A percentile compares a stretch with the other conserved stretches of the same genome.
Evolutionary conservation across 2,888 invertebrate genomes (phyloP).

Genomic region (Heliconius sara): DNA sequence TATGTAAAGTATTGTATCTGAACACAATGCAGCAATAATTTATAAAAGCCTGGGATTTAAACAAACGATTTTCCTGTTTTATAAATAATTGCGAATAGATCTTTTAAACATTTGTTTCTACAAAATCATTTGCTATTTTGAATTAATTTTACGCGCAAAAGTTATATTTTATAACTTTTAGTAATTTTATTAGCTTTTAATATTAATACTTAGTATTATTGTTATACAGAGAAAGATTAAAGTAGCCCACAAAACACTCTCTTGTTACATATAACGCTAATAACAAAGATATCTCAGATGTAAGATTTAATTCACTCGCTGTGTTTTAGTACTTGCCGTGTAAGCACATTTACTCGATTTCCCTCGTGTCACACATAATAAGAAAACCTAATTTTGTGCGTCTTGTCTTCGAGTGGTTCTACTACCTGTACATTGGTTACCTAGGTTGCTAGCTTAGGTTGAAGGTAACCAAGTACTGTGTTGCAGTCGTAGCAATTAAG

Average conservation of each 20-base stretch:
- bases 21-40: conserved; percentile 47
- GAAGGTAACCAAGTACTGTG: conserved; percentile 52
- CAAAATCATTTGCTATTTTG: background rate
- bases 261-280: background rate
- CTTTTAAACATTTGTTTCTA: conserved; percentile 7
- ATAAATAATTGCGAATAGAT: conserved; percentile 27
- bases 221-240: background rate
- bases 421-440: conserved; percentile 6
- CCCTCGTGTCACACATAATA: conserved; percentile 31
- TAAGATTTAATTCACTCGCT: conserved; percentile 30
- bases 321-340: conserved; percentile 35
- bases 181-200: background rate
- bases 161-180: background rate
- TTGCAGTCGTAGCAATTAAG: conserved; percentile 74
- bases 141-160: background rate
- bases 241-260: background rate
- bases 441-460: conserved; percentile 18
- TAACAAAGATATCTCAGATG: background rate
- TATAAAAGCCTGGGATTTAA: conserved; percentile 29
- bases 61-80: conserved; percentile 29
- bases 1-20: conserved; percentile 51
- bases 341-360: conserved; percentile 28
- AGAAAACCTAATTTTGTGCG: conserved; percentile 33
- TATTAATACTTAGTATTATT: background rate
- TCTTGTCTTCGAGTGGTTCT: background rate